Evolutionary conservation across 2,113 vertebrate genomes (phyloP).

Genomic region (Rhea pennata): DNA sequence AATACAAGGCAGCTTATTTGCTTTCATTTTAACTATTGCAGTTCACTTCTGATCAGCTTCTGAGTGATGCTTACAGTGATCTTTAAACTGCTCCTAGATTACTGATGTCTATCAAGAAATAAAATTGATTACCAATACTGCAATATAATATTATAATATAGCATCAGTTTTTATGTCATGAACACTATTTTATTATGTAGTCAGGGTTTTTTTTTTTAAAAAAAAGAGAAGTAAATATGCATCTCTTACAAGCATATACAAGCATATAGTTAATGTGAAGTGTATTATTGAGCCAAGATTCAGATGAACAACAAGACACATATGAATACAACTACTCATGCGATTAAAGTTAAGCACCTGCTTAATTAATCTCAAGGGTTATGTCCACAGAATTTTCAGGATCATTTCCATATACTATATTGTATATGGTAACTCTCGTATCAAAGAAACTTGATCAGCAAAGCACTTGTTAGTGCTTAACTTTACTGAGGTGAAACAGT

Average conservation of each 20-base stretch:
- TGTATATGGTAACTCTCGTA: not conserved
- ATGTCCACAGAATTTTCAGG: not conserved
- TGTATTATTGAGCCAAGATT: not conserved
- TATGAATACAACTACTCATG: not conserved
- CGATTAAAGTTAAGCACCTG: not conserved
- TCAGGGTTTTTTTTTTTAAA: not conserved
- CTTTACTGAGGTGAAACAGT: not conserved
- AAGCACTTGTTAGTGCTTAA: not conserved
- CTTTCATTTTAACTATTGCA: slow-evolving; percentile 25
- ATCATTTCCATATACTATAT: not conserved
- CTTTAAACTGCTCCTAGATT: not conserved
- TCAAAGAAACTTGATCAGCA: not conserved
- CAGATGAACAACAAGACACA: not conserved
- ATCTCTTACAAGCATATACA: not conserved
- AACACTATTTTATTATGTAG: not conserved
- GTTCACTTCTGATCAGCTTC: slow-evolving; percentile 26
- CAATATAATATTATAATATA: not conserved
- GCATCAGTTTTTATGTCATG: not conserved
- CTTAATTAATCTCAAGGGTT: not conserved
- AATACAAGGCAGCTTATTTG: slow-evolving; percentile 8
- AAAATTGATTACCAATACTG: not conserved
- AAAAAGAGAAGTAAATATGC: not conserved
- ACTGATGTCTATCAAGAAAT: slow-evolving; percentile 10
- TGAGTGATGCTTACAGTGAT: not conserved
- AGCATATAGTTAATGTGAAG: not conserved